Evolutionary conservation across 2,888 invertebrate species (phyloP), one percentile per base, ranked within the genome.

Genomic region (Drepana falcataria): DNA sequence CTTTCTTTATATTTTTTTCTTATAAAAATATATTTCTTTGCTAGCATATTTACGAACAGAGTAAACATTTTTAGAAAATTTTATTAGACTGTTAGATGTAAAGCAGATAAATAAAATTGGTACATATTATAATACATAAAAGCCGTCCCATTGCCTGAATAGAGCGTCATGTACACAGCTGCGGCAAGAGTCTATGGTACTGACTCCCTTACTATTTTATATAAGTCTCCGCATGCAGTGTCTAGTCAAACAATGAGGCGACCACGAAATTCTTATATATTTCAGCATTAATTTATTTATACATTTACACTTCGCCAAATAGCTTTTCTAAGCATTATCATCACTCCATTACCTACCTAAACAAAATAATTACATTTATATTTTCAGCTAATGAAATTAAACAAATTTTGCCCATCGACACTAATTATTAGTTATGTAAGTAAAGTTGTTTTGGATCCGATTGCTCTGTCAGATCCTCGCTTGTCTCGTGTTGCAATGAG

Each of bases 21-120:
- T 9, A 44, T 9, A 9, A 9, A 3, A 44, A 44, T 44, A 7
- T 9, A 9, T 44, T 2, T 44, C 9, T 6, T 44, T 2, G 44
- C 44, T 44, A 2, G 44, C 47, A 47, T 55, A 53, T 54, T 59
- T 60, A 68, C 60, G 72, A 80, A 81, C 79, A 87, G 83, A 85
- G 82, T 83, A 84, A 85, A 85, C 83, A 82, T 68, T 66, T 21
- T 75, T 81, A 78, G 72, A 65, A 33, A 40, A 49, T 41, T 51
- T 34, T 67, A 68, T 67, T 70, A 71, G 71, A 75, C 74, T 84
- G 85, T 85, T 85, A 85, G 82, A 84, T 73, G 75, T 77, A 81
- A 85, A 89, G 88, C 87, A 83, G 79, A 84, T 87, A 87, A 86
- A 87, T 88, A 87, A 75, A 81, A 77, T 81, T 75, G 73, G 79